Percentiles rank a stretch among this genome's conserved stretches.
phyloP scores from a whole-genome alignment of 2,888 invertebrate species.

The Orchestes rusci region DNA sequence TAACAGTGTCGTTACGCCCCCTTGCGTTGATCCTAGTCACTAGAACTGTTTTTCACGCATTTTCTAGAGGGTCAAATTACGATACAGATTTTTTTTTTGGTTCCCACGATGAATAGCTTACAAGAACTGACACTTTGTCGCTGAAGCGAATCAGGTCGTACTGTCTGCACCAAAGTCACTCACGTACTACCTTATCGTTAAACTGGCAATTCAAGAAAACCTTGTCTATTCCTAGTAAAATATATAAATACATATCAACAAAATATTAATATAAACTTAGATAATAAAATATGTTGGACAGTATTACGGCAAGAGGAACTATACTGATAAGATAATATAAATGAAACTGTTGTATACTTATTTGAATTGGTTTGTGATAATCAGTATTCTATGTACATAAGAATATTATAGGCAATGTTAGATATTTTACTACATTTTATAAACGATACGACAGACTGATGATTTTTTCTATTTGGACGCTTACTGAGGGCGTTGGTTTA shows the following conservation, averaged over 20 bases:
- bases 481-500: constrained; percentile 22
- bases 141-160: no score
- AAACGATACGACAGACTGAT: constrained; percentile 40
- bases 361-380: constrained; percentile 32
- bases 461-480: constrained; percentile 34
- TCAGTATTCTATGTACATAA: constrained; percentile 34
- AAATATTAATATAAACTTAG: not conserved
- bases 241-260: not conserved
- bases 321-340: constrained; percentile 8
- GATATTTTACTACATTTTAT: constrained; percentile 36
- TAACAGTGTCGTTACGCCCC: no score
- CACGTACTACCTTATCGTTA: no score
- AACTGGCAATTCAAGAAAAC: no score
- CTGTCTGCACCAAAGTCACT: no score
- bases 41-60: no score
- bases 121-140: no score
- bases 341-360: constrained; percentile 24
- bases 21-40: no score
- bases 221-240: not conserved
- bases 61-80: no score
- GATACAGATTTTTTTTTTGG: no score
- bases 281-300: constrained; percentile 13
- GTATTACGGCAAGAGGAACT: no score
- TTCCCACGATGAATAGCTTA: no score
- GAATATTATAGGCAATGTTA: constrained; percentile 30